Evolutionary conservation across 2,888 invertebrate genomes (phyloP).

Genomic region (Trichopoda pennipes): DNA sequence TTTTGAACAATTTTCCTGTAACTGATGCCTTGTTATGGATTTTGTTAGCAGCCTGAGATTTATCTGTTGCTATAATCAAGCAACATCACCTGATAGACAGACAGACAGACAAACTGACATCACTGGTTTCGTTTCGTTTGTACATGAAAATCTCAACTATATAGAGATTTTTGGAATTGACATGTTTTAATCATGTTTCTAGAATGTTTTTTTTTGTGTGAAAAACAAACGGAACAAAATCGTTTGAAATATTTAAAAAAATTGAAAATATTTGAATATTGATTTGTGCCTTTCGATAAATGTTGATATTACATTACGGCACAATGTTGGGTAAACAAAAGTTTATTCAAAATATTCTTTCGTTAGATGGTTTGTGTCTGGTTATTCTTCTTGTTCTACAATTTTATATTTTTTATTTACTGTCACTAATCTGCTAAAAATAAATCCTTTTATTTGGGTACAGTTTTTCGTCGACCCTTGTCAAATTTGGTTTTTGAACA

Average conservation of each 20-base stretch:
- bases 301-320: too few species aligned
- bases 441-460: too few species aligned
- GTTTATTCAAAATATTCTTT: too few species aligned
- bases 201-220: conserved; percentile 22
- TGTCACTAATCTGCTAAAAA: too few species aligned
- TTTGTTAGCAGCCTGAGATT: conserved; percentile 61
- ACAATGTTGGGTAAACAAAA: too few species aligned
- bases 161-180: conserved; percentile 39
- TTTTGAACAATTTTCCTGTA: conserved; percentile 52
- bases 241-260: not conserved
- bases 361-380: too few species aligned
- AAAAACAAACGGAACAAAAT: not conserved
- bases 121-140: conserved; percentile 24
- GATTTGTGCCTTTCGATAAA: not conserved
- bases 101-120: conserved; percentile 24
- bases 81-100: conserved; percentile 47
- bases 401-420: too few species aligned
- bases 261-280: not conserved
- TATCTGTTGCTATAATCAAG: conserved; percentile 61
- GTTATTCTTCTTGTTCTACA: too few species aligned
- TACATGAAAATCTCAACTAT: conserved; percentile 53
- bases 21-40: conserved; percentile 61
- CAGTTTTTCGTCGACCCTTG: too few species aligned
- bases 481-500: too few species aligned
- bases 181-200: conserved; percentile 61